phyloP scores from a whole-genome alignment of 2,888 invertebrate genomes.

The Bellardia bayeri region DNA sequence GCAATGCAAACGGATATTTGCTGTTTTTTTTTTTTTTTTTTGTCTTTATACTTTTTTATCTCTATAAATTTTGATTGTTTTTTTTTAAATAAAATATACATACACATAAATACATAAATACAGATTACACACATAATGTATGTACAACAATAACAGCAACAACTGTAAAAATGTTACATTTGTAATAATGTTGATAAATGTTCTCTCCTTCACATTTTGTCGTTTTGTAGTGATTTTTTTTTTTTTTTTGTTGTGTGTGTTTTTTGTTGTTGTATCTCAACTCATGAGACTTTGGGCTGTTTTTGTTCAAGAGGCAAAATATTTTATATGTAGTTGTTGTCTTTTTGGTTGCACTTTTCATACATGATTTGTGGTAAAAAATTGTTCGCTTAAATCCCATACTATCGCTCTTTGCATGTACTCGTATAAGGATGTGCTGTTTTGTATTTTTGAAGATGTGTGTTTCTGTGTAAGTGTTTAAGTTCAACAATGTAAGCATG shows the following conservation, averaged over 20 bases:
- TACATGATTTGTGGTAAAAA: slow-evolving; percentile 55
- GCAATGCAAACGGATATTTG: slow-evolving; percentile 39
- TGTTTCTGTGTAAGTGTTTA: slow-evolving; percentile 5
- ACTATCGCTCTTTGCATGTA: background rate
- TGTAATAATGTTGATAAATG: slow-evolving; percentile 60
- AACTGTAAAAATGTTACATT: slow-evolving; percentile 41
- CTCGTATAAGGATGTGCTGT: background rate
- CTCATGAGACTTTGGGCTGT: slow-evolving; percentile 15
- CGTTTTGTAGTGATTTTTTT: slow-evolving; percentile 16
- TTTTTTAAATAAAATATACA: background rate
- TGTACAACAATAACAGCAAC: slow-evolving; percentile 20
- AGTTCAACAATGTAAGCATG: slow-evolving; percentile 48
- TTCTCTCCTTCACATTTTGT: slow-evolving; percentile 43
- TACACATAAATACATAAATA: too few species aligned
- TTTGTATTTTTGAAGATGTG: background rate
- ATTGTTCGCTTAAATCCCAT: background rate
- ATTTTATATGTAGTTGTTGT: slow-evolving; percentile 32
- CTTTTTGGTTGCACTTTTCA: slow-evolving; percentile 38
- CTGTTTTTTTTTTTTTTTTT: slow-evolving; percentile 12
- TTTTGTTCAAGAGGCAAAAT: slow-evolving; percentile 45
- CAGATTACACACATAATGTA: background rate
- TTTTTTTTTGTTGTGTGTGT: too few species aligned
- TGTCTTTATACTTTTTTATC: slow-evolving; percentile 7
- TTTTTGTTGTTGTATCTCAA: slow-evolving; percentile 16
- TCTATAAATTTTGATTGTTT: slow-evolving; percentile 29